A percentile compares a stretch with the other conserved stretches of the same genome.
Evolutionary conservation across 1,140 invertebrate species (phyloP).

Genomic region (Diplogasteroides magnus): DNA sequence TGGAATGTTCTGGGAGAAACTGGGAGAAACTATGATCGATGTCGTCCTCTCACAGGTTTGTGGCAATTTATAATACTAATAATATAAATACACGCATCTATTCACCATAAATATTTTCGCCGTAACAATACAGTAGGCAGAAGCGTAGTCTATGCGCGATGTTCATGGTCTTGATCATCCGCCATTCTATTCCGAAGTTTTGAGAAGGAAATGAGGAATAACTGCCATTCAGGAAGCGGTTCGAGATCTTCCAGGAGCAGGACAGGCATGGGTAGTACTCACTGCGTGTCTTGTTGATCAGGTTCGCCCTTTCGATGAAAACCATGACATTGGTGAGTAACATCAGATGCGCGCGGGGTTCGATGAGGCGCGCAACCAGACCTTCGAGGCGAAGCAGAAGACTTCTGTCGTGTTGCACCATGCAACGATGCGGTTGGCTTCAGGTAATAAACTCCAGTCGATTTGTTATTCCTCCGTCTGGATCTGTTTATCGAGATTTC

Average conservation of each 20-base stretch:
- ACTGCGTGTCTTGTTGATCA: constrained; percentile 54
- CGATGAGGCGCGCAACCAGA: constrained; percentile 15
- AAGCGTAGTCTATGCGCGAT: too few species aligned
- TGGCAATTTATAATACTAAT: too few species aligned
- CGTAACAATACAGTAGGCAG: too few species aligned
- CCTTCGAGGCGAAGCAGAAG: neutral
- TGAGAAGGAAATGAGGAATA: too few species aligned
- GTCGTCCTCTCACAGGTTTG: constrained; percentile 42
- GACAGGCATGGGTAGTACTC: constrained; percentile 53
- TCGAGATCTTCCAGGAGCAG: constrained; percentile 51
- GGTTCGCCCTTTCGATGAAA: constrained; percentile 17
- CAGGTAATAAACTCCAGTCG: neutral
- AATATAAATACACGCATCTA: too few species aligned
- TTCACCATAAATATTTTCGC: too few species aligned
- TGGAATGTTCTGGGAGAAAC: constrained; percentile 47
- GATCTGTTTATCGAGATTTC: neutral
- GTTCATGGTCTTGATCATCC: too few species aligned
- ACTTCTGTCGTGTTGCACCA: neutral
- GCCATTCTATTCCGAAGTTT: too few species aligned
- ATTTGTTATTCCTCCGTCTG: neutral
- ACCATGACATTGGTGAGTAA: neutral
- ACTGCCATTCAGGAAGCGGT: constrained; percentile 42
- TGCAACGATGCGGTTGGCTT: neutral
- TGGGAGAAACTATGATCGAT: constrained; percentile 54
- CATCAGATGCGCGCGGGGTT: constrained; percentile 22